Evolutionary conservation across 2,797 vertebrate genomes (phyloP).

Genomic region (Crax fasciolata): DNA sequence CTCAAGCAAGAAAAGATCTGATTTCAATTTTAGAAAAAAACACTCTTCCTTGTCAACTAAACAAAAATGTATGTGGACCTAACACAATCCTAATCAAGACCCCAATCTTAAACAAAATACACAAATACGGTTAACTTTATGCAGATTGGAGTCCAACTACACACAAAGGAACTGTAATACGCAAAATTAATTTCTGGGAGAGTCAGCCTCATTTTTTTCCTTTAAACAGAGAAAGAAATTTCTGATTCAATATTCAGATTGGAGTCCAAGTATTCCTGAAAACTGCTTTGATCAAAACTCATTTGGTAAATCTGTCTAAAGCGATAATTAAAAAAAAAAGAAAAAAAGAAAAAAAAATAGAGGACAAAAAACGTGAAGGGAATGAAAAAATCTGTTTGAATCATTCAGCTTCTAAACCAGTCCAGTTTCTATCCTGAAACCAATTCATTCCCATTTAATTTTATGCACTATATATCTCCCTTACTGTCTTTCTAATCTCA

Average conservation of each 20-base stretch:
- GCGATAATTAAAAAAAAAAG: background rate
- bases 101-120: background rate
- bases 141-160: background rate
- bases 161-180: background rate
- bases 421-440: background rate
- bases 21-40: background rate
- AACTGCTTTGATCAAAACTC: background rate
- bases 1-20: background rate
- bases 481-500: background rate
- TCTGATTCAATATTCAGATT: background rate
- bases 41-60: background rate
- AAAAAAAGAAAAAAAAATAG: background rate
- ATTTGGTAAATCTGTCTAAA: background rate
- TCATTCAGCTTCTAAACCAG: background rate
- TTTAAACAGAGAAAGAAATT: background rate
- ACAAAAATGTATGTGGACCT: background rate
- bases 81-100: background rate
- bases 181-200: background rate
- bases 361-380: background rate
- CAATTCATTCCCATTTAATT: background rate
- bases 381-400: background rate
- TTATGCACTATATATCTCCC: background rate
- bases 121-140: background rate
- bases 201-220: background rate
- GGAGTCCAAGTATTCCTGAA: background rate